Evolutionary conservation across 30 jellyfish, hydroid and myxozoan genomes (phyloP), one percentile per base, ranked within the genome.

Genomic region (Clytia hemisphaerica): DNA sequence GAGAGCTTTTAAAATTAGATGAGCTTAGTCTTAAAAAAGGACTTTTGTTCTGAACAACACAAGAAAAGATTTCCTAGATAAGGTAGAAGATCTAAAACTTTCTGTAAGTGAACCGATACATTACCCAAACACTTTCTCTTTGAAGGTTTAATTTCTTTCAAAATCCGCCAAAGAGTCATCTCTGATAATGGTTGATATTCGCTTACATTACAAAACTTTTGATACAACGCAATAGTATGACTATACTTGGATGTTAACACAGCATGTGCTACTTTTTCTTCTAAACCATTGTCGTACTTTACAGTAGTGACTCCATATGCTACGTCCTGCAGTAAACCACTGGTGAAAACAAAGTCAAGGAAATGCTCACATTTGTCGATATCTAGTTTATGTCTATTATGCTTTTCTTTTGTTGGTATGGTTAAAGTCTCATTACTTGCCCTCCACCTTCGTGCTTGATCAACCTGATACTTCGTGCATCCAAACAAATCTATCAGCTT

Each of bases 211-310:
- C 54, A 58, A 30, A 24, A 18, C 37, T 21, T 21, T 32, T 6
- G 71, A 21, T 58, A 58, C 37, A 58, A 58, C 5, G 54, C 44
- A 58, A 58, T 30, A 36, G 55, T 30, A 58, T 58, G 71, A 30
- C 51, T 58, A 36, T 58, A 58, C 37, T 58, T 58, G 24, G 71
- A 21, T 58, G 71, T 58, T 30, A 58, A 58, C 24, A 21, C 37
- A 24, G 71, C 71, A 58, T 36, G 37, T 7, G 54, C 71, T 21
- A 58, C 51, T 22, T 58, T 14, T 53, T 58, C 45, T 21, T 21
- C 71, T 21, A 22, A 24, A 25, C 54, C 71, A 58, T 45, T 58
- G 12, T 21, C 71, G 29, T 4, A 58, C 71, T 58, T 22, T 25
- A 58, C 5, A 32, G 7, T 25, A 21, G 32, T 21, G 4, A 36